These are phyloP conservation scores for Calyptomena viridis DNA, from an alignment of 2,113 vertebrate genomes.

Conservation along the genomic window DNA sequence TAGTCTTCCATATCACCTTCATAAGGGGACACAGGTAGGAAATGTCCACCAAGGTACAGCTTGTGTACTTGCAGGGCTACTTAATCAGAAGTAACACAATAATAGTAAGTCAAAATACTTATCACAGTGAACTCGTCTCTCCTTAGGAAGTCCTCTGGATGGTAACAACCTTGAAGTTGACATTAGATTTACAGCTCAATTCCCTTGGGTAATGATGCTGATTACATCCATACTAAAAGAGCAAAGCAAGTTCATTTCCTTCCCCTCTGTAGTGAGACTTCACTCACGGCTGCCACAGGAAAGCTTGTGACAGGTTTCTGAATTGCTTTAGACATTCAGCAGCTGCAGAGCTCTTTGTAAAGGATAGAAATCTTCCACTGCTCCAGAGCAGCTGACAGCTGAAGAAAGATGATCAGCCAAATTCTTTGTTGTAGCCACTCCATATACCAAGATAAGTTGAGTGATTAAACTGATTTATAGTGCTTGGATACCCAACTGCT, in stretches of 20 bases:
- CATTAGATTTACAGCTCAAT: constrained; percentile 59
- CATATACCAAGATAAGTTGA: background rate
- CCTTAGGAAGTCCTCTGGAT: background rate
- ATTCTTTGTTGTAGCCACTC: constrained; percentile 1
- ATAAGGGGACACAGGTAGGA: background rate
- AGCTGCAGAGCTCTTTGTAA: constrained; percentile 19
- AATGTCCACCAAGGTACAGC: background rate
- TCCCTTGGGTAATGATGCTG: constrained; percentile 49
- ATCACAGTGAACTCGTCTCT: background rate
- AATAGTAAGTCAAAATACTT: background rate
- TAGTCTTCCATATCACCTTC: background rate
- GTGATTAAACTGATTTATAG: constrained; percentile 30
- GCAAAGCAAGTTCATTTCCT: constrained; percentile 25
- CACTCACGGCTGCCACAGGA: background rate
- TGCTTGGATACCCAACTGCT: background rate
- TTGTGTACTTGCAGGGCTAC: background rate
- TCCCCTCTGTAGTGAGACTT: background rate
- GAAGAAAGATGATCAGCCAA: constrained; percentile 38
- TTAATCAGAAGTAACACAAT: background rate
- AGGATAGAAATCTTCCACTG: constrained; percentile 4
- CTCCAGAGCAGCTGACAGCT: constrained; percentile 11
- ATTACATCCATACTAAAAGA: constrained; percentile 38
- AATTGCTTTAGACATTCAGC: background rate
- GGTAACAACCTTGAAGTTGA: constrained; percentile 48
- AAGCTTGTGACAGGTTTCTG: background rate